Evolutionary conservation across 2,797 vertebrate species (phyloP).

Genomic region (Galagoides demidoff): DNA sequence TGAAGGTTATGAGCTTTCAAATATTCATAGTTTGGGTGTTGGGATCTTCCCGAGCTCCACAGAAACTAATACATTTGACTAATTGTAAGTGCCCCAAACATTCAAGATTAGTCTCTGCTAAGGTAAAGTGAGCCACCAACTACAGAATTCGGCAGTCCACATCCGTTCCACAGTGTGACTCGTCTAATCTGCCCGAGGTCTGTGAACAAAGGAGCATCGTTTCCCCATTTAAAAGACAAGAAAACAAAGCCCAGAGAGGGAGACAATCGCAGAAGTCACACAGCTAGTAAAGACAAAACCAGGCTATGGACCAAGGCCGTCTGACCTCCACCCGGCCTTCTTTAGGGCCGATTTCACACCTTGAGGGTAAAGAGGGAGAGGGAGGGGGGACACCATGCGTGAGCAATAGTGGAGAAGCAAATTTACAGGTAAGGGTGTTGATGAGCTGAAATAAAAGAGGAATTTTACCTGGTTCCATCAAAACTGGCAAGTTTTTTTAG

Average conservation of each 20-base stretch:
- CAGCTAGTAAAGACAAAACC: background rate
- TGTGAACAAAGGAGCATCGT: background rate
- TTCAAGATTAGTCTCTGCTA: background rate
- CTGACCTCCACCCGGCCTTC: background rate
- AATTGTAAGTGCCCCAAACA: conserved; percentile 22
- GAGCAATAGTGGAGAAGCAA: background rate
- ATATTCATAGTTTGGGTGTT: conserved; percentile 52
- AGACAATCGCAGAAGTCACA: background rate
- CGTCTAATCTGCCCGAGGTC: background rate
- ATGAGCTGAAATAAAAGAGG: background rate
- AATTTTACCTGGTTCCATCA: background rate
- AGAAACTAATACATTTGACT: conserved; percentile 40
- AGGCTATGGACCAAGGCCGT: background rate
- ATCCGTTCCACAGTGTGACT: background rate
- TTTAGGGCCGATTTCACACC: background rate
- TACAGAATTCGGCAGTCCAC: background rate
- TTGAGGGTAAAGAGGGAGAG: background rate
- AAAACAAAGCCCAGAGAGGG: background rate
- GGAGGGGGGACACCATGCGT: background rate
- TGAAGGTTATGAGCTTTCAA: conserved; percentile 55
- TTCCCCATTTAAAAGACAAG: background rate
- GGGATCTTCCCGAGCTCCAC: conserved; percentile 6
- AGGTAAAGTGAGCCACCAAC: conserved; percentile 1
- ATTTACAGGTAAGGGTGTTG: background rate
- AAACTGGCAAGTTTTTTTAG: background rate